A percentile compares a stretch with the other conserved stretches of the same genome.
Evolutionary conservation across 2,113 vertebrate genomes (phyloP).

Genomic region (Cyprinodon tularosa): DNA sequence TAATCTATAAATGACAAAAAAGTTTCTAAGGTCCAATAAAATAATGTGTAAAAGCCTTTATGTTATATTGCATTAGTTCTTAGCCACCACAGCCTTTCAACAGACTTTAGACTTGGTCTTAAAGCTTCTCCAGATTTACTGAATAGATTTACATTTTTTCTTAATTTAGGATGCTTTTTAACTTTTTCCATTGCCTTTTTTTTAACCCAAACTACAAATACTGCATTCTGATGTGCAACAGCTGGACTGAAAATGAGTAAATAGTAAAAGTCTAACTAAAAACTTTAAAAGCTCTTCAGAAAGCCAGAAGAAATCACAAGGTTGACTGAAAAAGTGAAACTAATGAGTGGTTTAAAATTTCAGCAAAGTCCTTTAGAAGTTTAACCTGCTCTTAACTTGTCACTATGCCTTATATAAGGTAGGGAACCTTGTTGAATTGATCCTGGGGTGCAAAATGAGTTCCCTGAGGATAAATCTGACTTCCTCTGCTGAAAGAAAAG

Average conservation of each 20-base stretch:
- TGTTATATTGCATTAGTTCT: not conserved
- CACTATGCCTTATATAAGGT: too few species aligned
- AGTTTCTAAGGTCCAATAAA: not conserved
- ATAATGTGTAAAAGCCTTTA: not conserved
- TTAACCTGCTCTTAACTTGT: too few species aligned
- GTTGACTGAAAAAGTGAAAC: not conserved
- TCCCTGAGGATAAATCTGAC: slow-evolving; percentile 10
- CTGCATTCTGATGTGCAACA: not conserved
- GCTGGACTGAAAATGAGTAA: not conserved
- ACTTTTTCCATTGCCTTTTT: not conserved
- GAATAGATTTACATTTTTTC: too few species aligned
- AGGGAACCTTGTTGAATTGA: not conserved
- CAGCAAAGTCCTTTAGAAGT: too few species aligned
- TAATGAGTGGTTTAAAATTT: not conserved
- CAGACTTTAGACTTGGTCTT: not conserved
- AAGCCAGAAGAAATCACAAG: not conserved
- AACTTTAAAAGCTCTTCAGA: not conserved
- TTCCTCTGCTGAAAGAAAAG: slow-evolving; percentile 13
- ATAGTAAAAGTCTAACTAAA: too few species aligned
- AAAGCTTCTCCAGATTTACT: too few species aligned
- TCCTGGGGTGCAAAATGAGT: not conserved
- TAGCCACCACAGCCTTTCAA: not conserved
- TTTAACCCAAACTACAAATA: not conserved
- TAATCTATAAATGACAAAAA: too few species aligned
- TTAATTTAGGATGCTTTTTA: not conserved